Conservation (phyloP, 1,140 invertebrate species). For the Triops longicaudatus region DNA sequence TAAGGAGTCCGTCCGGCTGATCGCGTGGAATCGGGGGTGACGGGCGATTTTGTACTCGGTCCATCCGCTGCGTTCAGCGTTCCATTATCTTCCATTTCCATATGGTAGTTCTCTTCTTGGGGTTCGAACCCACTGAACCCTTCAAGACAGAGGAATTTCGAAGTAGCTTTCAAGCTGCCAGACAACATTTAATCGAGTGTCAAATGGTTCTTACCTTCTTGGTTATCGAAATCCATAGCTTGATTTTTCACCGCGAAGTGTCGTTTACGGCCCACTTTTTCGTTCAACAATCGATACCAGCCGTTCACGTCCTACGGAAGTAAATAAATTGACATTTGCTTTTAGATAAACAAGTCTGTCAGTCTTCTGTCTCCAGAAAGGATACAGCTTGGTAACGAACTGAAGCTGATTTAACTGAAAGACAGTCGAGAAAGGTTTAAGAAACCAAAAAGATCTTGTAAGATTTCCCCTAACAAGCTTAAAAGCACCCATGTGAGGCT, state of each 20-base stretch:
- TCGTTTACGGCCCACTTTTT: conserved; percentile 38
- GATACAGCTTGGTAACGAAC: not conserved
- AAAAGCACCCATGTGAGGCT: not conserved
- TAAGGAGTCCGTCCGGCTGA: conserved; percentile 63
- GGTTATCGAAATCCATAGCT: conserved; percentile 6
- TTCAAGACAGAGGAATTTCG: not conserved
- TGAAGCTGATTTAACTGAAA: not conserved
- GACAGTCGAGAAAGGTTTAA: not conserved
- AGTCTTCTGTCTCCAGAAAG: not conserved
- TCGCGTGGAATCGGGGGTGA: not conserved
- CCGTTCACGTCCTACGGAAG: conserved; percentile 38
- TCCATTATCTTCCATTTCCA: not conserved
- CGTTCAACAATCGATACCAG: conserved; percentile 43
- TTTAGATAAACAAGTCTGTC: not conserved
- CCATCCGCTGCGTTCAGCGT: not conserved
- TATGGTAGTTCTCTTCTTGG: not conserved
- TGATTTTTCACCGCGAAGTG: conserved; percentile 28
- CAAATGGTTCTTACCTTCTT: not conserved
- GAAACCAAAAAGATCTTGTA: not conserved
- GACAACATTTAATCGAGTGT: not conserved
- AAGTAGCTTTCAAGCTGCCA: too few relatives aligned
- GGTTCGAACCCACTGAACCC: not conserved
- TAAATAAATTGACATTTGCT: not conserved
- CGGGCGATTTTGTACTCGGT: not conserved
- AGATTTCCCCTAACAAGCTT: not conserved